These are phyloP conservation scores for Rhinatrema bivittatum DNA, from an alignment of 2,797 vertebrate species.

Conservation along the genomic window DNA sequence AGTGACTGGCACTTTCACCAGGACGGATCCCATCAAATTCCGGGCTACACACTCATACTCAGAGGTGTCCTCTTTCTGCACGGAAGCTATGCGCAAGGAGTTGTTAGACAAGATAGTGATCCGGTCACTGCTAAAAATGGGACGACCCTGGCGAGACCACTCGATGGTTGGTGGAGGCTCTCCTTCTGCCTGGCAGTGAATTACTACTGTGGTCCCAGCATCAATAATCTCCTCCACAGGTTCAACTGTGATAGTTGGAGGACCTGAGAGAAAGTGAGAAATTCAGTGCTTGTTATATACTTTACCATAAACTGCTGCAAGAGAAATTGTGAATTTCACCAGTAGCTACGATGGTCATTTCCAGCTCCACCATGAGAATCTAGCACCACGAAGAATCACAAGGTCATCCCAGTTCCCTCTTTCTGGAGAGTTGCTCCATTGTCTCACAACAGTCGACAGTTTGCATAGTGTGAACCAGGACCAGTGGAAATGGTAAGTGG, in stretches of 20 bases:
- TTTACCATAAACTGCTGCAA: neutral
- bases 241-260: conserved; percentile 71
- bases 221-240: conserved; percentile 67
- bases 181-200: conserved; percentile 82
- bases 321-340: no score
- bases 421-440: no score
- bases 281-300: neutral
- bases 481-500: fast-evolving
- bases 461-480: neutral
- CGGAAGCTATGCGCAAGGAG: conserved; percentile 66
- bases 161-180: conserved; percentile 71
- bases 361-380: no score
- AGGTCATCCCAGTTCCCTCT: no score
- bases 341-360: no score
- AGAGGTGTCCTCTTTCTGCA: conserved; percentile 79
- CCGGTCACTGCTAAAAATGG: conserved; percentile 52
- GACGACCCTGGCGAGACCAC: conserved; percentile 74
- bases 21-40: conserved; percentile 80
- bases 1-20: conserved; percentile 65
- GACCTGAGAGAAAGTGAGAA: conserved; percentile 51
- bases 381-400: no score
- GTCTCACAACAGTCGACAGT: no score
- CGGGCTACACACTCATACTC: conserved; percentile 89
- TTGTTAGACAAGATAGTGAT: conserved; percentile 65
- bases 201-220: conserved; percentile 66